These are phyloP conservation scores for Pygoscelis antarcticus DNA, from an alignment of 2,113 vertebrate genomes.

Conservation along the genomic window DNA sequence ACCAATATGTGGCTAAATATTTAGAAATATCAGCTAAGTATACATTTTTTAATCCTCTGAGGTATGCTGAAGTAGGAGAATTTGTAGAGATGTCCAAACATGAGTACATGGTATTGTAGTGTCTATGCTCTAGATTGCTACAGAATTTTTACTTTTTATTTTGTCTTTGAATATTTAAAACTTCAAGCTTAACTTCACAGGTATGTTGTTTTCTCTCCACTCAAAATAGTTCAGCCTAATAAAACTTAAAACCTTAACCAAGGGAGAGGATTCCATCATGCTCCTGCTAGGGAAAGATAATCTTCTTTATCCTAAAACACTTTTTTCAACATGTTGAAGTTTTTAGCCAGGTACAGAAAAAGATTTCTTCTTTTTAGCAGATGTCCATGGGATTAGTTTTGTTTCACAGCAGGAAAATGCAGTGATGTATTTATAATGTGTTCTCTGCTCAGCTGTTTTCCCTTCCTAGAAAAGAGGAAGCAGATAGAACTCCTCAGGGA, in stretches of 20 bases:
- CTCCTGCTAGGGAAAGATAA: not conserved
- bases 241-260: not conserved
- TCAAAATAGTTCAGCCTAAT: not conserved
- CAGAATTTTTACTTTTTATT: not conserved
- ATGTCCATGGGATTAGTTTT: not conserved
- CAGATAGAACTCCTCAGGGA: not conserved
- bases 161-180: not conserved
- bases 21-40: not conserved
- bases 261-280: not conserved
- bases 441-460: not conserved
- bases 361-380: not conserved
- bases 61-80: not conserved
- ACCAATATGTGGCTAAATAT: not conserved
- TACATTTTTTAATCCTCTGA: not conserved
- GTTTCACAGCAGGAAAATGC: not conserved
- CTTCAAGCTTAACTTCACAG: not conserved
- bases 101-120: accelerated
- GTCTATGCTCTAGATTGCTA: not conserved
- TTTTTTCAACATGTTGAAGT: not conserved
- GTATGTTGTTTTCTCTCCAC: not conserved
- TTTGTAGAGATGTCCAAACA: not conserved
- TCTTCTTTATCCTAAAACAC: not conserved
- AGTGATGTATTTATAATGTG: not conserved
- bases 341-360: not conserved
- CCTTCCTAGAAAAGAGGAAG: not conserved